Percentiles rank a stretch among this genome's conserved stretches.
Conservation (phyloP, 1,140 invertebrate genomes). For the Sycophila sp. region DNA sequence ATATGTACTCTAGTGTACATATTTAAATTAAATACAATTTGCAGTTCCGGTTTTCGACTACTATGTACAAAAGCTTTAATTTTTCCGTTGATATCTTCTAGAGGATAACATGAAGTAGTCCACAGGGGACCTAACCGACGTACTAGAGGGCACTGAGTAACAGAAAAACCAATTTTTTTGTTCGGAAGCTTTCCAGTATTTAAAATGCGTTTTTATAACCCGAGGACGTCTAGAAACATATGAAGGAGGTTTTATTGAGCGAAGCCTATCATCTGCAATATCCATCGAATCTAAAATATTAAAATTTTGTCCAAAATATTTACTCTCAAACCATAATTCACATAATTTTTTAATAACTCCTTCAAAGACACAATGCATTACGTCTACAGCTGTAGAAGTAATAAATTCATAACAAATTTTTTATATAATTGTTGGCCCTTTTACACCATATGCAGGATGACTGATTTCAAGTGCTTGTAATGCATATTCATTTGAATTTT, state of each 20-base stretch:
- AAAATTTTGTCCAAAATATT: background rate
- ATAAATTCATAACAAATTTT: slow-evolving; percentile 31
- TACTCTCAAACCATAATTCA: background rate
- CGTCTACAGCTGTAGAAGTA: background rate
- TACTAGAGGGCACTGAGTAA: background rate
- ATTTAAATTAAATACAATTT: slow-evolving; percentile 10
- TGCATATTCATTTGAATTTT: background rate
- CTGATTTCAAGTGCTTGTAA: background rate
- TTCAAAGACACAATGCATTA: slow-evolving; percentile 2
- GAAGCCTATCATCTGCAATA: background rate
- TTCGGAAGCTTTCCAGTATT: background rate
- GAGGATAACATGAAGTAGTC: too few species aligned
- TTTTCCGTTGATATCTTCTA: too few species aligned
- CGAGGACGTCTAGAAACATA: background rate
- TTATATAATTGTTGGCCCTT: slow-evolving; percentile 1
- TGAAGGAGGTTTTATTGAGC: background rate
- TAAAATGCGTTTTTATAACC: background rate
- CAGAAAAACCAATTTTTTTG: background rate
- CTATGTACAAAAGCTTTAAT: background rate
- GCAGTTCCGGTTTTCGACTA: background rate
- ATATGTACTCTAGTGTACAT: background rate
- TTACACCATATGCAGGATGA: background rate
- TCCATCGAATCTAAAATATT: background rate
- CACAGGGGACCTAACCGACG: too few species aligned
- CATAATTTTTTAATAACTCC: background rate